Conservation (phyloP, 2,888 invertebrate genomes). For the Poecilus cupreus region DNA sequence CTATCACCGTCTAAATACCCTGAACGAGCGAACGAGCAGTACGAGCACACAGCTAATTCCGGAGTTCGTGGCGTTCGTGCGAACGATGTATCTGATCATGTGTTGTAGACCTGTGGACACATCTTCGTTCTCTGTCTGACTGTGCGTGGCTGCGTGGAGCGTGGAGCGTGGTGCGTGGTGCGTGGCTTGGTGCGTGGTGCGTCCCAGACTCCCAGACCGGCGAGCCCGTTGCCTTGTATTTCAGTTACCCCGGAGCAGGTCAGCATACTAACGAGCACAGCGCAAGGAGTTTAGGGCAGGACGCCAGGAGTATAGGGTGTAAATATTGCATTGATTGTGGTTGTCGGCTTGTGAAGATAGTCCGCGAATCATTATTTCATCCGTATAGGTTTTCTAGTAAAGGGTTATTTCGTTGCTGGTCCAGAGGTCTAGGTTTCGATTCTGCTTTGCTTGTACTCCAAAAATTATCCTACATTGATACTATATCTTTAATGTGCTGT, state of each 20-base stretch:
- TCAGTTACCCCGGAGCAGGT: slow-evolving; percentile 38
- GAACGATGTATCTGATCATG: slow-evolving; percentile 39
- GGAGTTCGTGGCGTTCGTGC: slow-evolving; percentile 1
- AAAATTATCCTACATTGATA: too few relatives aligned
- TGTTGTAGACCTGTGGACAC: neutral
- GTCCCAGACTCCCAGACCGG: neutral
- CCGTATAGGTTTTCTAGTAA: neutral
- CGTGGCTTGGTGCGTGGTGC: neutral
- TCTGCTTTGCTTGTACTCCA: too few relatives aligned
- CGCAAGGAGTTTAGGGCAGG: too few relatives aligned
- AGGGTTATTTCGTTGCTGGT: neutral
- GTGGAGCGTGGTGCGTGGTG: neutral
- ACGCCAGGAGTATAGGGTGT: neutral
- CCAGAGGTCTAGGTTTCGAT: too few relatives aligned
- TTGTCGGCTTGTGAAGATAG: neutral
- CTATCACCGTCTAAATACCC: too few relatives aligned
- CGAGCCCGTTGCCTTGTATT: slow-evolving; percentile 13
- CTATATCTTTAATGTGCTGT: too few relatives aligned
- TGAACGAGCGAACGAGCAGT: neutral
- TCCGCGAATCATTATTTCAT: neutral
- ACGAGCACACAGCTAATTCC: neutral
- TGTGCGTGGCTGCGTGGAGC: neutral
- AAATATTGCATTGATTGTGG: slow-evolving; percentile 32
- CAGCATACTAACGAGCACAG: slow-evolving; percentile 32
- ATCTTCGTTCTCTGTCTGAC: neutral